phyloP scores from a whole-genome alignment of 2,888 invertebrate genomes.

The Standfussiana lucernea region DNA sequence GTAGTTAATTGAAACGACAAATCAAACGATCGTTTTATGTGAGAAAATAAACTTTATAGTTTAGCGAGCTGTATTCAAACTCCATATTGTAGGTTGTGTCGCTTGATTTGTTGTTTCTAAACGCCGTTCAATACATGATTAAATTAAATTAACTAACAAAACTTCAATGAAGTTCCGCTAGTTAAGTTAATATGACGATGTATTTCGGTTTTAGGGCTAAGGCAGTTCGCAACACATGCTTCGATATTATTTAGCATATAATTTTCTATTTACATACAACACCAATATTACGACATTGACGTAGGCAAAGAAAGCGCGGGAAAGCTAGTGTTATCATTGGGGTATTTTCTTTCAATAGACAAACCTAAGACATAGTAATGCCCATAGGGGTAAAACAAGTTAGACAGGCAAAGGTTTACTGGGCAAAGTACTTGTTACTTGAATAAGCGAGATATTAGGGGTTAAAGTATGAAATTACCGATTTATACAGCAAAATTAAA shows the following conservation, averaged over 20 bases:
- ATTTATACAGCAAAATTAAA: too few species aligned
- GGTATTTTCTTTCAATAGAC: neutral
- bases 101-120: neutral
- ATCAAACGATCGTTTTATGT: neutral
- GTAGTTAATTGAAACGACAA: neutral
- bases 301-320: slow-evolving; percentile 53
- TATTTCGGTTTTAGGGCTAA: slow-evolving; percentile 35
- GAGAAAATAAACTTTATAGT: neutral
- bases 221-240: slow-evolving; percentile 67
- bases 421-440: too few species aligned
- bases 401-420: neutral
- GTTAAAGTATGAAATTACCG: too few species aligned
- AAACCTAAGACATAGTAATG: neutral
- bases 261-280: slow-evolving; percentile 44
- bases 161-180: neutral
- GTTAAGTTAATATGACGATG: neutral
- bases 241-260: slow-evolving; percentile 16
- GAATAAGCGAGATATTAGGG: neutral
- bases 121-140: neutral
- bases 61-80: too few species aligned
- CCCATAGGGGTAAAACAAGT: too few species aligned
- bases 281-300: slow-evolving; percentile 63
- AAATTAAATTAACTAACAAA: neutral
- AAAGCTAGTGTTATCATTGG: neutral
- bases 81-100: neutral